Base-by-base conservation (phyloP, 1,140 invertebrate species). In the Chymomyza costata region DNA sequence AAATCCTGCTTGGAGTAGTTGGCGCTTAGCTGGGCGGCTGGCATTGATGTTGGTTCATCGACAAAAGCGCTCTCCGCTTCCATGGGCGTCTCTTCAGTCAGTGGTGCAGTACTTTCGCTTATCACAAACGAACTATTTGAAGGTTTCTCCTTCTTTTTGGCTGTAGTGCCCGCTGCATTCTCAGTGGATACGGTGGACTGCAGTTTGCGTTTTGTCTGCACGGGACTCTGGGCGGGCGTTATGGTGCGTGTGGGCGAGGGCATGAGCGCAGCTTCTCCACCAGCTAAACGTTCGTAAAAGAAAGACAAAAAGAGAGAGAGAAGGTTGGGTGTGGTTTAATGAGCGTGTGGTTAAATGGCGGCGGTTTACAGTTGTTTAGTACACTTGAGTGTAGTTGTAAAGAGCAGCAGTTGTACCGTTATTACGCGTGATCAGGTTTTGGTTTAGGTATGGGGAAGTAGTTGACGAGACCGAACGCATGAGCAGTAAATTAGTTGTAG, bases 181-280 rank as follows among this genome's bases (percentile, higher is more conserved):
- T 91, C 90, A 51, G 88, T 90, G 44, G 91, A 93, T 38, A 91
- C 88, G 8, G 91, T 91, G 6, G 89, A 88, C 76, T 93, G 91
- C 13, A 93, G 80, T 83, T 92, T 93, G 34, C 91, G 87, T 76
- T 93, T 93, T 1, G 68, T 65, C 41, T 85, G 84, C 25, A 82
- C 69, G 8, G 71, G 69, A 37, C 76, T 84, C 41, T 84, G 74
- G 39, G 73, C 63, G 18, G 83, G 83, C 30, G 84, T 88, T 6
- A 90, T 87, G 21, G 88, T 89, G 46, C 89, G 86, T 34, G 89
- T 90, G 30, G 89, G 89, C 83, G 81, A 90, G 86, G 38, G 89
- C 88, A 83, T 89, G 83, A 80, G 86, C 81, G 54, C 89, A 82
- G 83, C 85, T 55, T 86, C 85, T 18, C 84, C 85, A 6, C 85